Conservation (phyloP, 1,140 invertebrate species). For the Alviniconcha marisindica region DNA sequence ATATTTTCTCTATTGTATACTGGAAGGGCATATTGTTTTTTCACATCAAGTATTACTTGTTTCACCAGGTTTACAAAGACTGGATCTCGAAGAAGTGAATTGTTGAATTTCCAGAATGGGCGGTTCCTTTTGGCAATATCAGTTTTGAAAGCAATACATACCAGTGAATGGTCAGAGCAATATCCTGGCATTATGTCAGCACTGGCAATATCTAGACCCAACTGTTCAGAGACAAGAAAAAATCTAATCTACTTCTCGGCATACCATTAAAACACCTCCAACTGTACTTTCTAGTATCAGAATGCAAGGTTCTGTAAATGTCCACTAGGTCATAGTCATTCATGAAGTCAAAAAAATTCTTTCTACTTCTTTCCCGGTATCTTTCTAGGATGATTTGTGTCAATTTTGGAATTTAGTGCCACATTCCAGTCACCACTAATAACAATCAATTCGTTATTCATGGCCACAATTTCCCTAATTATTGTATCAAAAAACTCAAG, state of each 20-base stretch:
- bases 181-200: too few species aligned
- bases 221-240: background rate
- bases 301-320: background rate
- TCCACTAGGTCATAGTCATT: background rate
- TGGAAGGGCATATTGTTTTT: background rate
- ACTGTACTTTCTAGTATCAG: background rate
- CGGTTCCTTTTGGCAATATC: background rate
- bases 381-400: background rate
- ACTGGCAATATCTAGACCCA: background rate
- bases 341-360: background rate
- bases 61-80: background rate
- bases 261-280: background rate
- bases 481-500: background rate
- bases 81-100: background rate
- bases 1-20: background rate
- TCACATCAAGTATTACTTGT: background rate
- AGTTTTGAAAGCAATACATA: background rate
- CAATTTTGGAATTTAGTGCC: background rate
- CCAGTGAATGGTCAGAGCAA: background rate
- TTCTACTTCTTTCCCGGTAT: background rate
- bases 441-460: background rate
- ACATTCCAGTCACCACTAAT: background rate
- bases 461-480: too few species aligned
- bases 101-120: background rate
- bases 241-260: background rate